phyloP scores from a whole-genome alignment of 2,888 invertebrate species.

The Drosophila mimica region DNA sequence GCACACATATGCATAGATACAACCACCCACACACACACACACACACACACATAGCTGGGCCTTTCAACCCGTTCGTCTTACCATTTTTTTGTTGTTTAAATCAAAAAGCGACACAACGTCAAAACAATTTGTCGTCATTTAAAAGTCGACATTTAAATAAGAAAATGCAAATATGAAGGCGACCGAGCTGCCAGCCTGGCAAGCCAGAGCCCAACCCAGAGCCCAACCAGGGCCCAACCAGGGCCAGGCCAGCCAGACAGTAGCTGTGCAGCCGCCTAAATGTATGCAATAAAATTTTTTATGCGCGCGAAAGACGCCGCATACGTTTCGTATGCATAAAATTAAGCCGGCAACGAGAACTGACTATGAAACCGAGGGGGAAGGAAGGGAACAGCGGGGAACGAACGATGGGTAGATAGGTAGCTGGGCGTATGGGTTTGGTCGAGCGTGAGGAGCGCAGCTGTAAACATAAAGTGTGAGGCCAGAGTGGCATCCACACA shows the following conservation, averaged over 20 bases:
- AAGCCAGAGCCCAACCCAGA: slow-evolving; percentile 7
- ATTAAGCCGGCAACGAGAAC: slow-evolving; percentile 59
- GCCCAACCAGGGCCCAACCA: slow-evolving; percentile 10
- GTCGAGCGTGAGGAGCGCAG: slow-evolving; percentile 74
- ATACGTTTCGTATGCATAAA: slow-evolving; percentile 77
- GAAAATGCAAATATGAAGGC: slow-evolving; percentile 78
- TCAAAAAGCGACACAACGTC: slow-evolving; percentile 80
- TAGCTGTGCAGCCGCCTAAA: slow-evolving; percentile 64
- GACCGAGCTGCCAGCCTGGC: slow-evolving; percentile 21
- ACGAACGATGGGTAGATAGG: slow-evolving; percentile 7
- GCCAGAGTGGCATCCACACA: slow-evolving; percentile 39
- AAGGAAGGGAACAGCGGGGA: neutral
- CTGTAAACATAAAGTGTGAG: slow-evolving; percentile 78
- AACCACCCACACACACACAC: slow-evolving; percentile 4
- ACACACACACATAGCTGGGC: slow-evolving; percentile 20
- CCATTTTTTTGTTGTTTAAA: slow-evolving; percentile 46
- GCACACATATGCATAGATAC: slow-evolving; percentile 8
- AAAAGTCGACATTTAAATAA: slow-evolving; percentile 81
- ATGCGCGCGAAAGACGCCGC: slow-evolving; percentile 68
- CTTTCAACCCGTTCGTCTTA: slow-evolving; percentile 65
- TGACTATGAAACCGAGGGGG: slow-evolving; percentile 23
- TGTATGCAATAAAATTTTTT: slow-evolving; percentile 80
- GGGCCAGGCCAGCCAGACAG: slow-evolving; percentile 26
- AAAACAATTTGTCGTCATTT: slow-evolving; percentile 81
- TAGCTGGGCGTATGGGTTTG: slow-evolving; percentile 29